Base-by-base conservation (phyloP, 2,113 vertebrate species). In the Neolamprologus sp. region DNA sequence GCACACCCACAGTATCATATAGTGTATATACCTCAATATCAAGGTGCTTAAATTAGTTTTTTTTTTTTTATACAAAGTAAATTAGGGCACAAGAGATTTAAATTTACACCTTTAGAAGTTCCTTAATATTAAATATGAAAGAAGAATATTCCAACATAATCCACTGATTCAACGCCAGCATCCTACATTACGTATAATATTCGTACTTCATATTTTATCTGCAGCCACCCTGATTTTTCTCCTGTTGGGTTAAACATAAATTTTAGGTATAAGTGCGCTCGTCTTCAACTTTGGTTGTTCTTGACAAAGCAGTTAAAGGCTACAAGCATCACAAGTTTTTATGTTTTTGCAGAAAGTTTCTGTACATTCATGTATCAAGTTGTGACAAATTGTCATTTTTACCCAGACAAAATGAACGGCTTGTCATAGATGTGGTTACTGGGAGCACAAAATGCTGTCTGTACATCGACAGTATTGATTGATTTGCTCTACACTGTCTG, bases 1-100 rank as follows among this genome's bases (percentile, higher is more conserved):
- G 84, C 91, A 91, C 90, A 75, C 84, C 82, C 81, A 85, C 82
- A 86, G 47, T 40, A 42, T 42, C 8, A 11, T 88, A 8, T 83
- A 6, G 12, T 73, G 17, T 90, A 87, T 83, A 85, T 84, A 60
- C 37, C 13, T 90, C 54, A n/a, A 17, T 80, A 26, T 85, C 3
- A 42, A 81, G 73, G 23, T 37, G 45, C 60, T 53, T 54, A 83
- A 23, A 26, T 9, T 63, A 1, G 2, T 1, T 2, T 3, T 4
- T 7, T 7, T 12, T 2, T 37, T 16, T 71, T 79, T 14, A 42
- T 17, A 87, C n/a, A 82, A 47, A 35, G 73, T 85, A 85, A 37
- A 87, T n/a, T 57, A 9, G 13, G 31, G 31, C 33, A 86, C 60
- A 80, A 9, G 4, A 28, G 3, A 8, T 47, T 89, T 40, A 88